Evolutionary conservation across 2,888 invertebrate species (phyloP), one percentile per base, ranked within the genome.

Genomic region (Amitus sp.): DNA sequence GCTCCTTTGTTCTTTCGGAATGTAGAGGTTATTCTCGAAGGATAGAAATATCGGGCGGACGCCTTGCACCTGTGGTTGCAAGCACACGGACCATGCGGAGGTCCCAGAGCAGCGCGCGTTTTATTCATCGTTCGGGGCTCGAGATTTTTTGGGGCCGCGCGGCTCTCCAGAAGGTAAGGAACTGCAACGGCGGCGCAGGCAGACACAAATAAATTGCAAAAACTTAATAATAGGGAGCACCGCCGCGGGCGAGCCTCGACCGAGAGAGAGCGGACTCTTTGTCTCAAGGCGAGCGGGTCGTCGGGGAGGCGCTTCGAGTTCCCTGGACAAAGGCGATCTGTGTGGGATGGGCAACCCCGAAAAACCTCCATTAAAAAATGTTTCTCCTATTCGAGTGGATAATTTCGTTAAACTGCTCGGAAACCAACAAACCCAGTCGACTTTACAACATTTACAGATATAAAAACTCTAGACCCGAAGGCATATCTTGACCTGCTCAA

Each of bases 171-270:
- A 67, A 66, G 58, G 65, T 50, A 57, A 62, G 67, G 71, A 65
- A 59, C 56, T 54, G 62, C 64, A 42, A 20, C 42, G 42, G 19
- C 42, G 13, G 9, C 12, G 12, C 57, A 59, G 57, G 78, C 79
- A 80, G 81, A 80, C 81, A 80, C 79, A 81, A 80, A 81, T 81
- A 81, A 79, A 80, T 80, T 73, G 78, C 75, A 76, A 81, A 77
- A 80, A 80, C 77, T 78, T 80, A 80, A 80, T 80, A 80, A 82
- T 80, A 80, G 79, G 76, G 79, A 76, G 72, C 73, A 71, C 66
- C 64, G 68, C 65, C 62, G 65, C 62, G 66, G 58, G 70, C 66
- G 61, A 54, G 60, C 57, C 65, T 66, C 59, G 57, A 55, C 62
- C 65, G 64, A 51, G 64, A n/a, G n/a, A 61, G 62, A 68, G 60